These are phyloP conservation scores for Thereva unica DNA, from an alignment of 2,888 invertebrate species.

Conservation along the genomic window DNA sequence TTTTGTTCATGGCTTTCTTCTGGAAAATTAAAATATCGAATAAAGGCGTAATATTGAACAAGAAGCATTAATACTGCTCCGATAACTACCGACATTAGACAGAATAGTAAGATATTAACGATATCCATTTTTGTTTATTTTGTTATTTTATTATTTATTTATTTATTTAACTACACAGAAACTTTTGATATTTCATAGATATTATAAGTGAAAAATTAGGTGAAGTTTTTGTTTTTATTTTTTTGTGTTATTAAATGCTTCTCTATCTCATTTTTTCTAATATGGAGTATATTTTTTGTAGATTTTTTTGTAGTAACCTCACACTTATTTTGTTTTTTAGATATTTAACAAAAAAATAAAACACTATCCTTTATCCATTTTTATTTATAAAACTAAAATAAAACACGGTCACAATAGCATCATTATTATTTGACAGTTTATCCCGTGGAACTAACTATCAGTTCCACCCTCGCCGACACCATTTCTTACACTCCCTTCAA, in stretches of 20 bases:
- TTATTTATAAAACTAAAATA: background rate
- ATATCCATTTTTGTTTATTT: constrained; percentile 53
- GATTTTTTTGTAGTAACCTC: no score
- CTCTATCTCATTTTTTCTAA: no score
- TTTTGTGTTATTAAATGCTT: no score
- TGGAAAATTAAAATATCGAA: constrained; percentile 59
- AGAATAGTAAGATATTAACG: constrained; percentile 58
- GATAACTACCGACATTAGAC: constrained; percentile 60
- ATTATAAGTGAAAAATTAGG: background rate
- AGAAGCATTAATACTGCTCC: constrained; percentile 62
- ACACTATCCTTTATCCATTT: background rate
- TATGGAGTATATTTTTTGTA: no score
- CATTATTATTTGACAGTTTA: constrained; percentile 22
- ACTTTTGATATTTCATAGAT: background rate
- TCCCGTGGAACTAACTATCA: constrained; percentile 21
- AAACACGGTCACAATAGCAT: background rate
- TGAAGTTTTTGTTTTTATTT: no score
- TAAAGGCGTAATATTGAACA: constrained; percentile 62
- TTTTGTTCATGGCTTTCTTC: constrained; percentile 52
- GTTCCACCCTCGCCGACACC: constrained; percentile 23
- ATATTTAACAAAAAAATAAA: no score
- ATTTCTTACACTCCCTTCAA: background rate
- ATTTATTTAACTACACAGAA: background rate
- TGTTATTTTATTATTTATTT: background rate
- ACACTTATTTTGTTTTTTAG: no score